Percentiles rank a stretch among this genome's conserved stretches.
These are phyloP conservation scores for Eupithecia inturbata DNA, from an alignment of 2,888 invertebrate species.

Conservation along the genomic window DNA sequence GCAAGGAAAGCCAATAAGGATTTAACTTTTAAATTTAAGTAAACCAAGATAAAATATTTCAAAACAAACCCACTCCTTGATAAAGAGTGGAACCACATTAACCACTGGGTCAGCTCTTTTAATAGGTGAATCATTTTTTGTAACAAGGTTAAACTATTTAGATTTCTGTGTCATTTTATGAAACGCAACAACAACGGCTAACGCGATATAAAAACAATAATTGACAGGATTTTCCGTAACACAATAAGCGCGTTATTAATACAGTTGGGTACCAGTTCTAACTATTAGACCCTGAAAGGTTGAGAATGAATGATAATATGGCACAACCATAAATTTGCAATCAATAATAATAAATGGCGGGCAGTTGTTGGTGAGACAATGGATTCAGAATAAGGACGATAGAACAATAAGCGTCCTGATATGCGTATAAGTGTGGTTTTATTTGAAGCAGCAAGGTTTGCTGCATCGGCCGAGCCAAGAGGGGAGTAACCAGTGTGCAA, in stretches of 20 bases:
- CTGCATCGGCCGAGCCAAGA: slow-evolving; percentile 68
- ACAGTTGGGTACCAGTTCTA: slow-evolving; percentile 24
- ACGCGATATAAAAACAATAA: slow-evolving; percentile 45
- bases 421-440: slow-evolving; percentile 66
- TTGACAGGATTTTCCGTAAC: slow-evolving; percentile 51
- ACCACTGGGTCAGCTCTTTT: slow-evolving; percentile 32
- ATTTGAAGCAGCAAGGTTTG: slow-evolving; percentile 61
- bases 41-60: not conserved
- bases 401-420: slow-evolving; percentile 73
- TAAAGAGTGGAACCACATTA: slow-evolving; percentile 23
- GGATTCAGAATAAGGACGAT: slow-evolving; percentile 75
- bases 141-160: slow-evolving; percentile 45
- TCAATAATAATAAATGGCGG: slow-evolving; percentile 69
- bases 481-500: slow-evolving; percentile 78
- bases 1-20: not conserved
- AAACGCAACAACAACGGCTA: slow-evolving; percentile 38
- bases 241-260: slow-evolving; percentile 39
- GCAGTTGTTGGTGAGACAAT: slow-evolving; percentile 69
- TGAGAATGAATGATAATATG: slow-evolving; percentile 58
- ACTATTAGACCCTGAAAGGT: slow-evolving; percentile 60
- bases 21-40: not conserved
- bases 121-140: slow-evolving; percentile 42
- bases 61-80: slow-evolving; percentile 24
- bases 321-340: slow-evolving; percentile 71
- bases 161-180: slow-evolving; percentile 46